Evolutionary conservation across 2,888 invertebrate genomes (phyloP).

Genomic region (Xylota segnis): DNA sequence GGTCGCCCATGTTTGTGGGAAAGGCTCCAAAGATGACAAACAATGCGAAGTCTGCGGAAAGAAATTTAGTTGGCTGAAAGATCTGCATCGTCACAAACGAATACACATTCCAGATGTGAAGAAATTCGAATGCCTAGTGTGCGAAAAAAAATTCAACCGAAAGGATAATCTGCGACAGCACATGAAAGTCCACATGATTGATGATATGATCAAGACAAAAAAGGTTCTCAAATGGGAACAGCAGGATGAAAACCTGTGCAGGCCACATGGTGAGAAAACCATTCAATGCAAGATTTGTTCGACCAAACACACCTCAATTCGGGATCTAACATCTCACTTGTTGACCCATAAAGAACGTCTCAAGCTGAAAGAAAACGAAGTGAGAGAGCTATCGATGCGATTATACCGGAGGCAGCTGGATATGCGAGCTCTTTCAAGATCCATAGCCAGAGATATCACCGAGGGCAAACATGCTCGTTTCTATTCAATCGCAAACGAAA

Average conservation of each 20-base stretch:
- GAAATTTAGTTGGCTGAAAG: slow-evolving; percentile 88
- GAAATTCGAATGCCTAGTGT: slow-evolving; percentile 86
- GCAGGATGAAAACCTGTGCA: slow-evolving; percentile 78
- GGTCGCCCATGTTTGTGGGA: slow-evolving; percentile 78
- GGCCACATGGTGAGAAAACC: slow-evolving; percentile 82
- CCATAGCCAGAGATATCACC: slow-evolving; percentile 54
- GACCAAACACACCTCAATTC: slow-evolving; percentile 81
- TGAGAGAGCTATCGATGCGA: slow-evolving; percentile 77
- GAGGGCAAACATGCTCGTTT: slow-evolving; percentile 78
- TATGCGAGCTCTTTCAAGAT: slow-evolving; percentile 12
- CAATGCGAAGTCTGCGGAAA: slow-evolving; percentile 88
- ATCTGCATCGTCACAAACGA: slow-evolving; percentile 88
- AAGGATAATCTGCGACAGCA: slow-evolving; percentile 87
- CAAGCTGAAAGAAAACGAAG: slow-evolving; percentile 77
- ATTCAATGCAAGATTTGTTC: slow-evolving; percentile 84
- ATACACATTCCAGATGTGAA: slow-evolving; percentile 86
- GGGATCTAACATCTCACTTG: slow-evolving; percentile 81
- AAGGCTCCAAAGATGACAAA: slow-evolving; percentile 76
- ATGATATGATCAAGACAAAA: slow-evolving; percentile 28
- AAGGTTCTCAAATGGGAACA: slow-evolving; percentile 46
- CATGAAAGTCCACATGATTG: slow-evolving; percentile 85
- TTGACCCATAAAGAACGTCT: slow-evolving; percentile 79
- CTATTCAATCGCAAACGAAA: slow-evolving; percentile 83
- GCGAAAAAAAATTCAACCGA: slow-evolving; percentile 86
- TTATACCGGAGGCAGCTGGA: slow-evolving; percentile 79